phyloP scores from a whole-genome alignment of 2,888 invertebrate species.

The Athalia circularis region DNA sequence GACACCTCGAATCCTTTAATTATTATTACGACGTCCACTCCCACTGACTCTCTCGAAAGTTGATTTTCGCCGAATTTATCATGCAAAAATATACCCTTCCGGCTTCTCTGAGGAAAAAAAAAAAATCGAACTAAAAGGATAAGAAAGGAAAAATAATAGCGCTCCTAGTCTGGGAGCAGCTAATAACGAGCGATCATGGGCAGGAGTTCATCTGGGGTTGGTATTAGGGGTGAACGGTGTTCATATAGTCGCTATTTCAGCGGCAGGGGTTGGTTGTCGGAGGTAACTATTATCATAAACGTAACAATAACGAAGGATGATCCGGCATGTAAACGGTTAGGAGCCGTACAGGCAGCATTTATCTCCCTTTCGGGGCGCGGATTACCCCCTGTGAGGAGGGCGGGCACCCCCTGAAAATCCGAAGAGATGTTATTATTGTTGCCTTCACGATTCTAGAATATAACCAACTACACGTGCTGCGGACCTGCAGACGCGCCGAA shows the following conservation, averaged over 20 bases:
- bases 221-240: slow-evolving; percentile 29
- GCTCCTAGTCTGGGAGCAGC: neutral
- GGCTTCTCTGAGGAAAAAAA: no score
- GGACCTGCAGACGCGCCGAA: no score
- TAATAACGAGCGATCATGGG: slow-evolving; percentile 12
- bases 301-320: slow-evolving; percentile 74
- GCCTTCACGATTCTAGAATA: slow-evolving; percentile 49
- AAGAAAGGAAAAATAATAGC: slow-evolving; percentile 14
- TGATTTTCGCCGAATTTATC: no score
- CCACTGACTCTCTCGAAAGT: no score
- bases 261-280: slow-evolving; percentile 41
- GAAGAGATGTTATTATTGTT: slow-evolving; percentile 71
- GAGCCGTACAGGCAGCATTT: slow-evolving; percentile 51
- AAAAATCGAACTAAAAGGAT: no score
- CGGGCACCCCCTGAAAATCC: slow-evolving; percentile 61
- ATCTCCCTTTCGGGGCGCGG: slow-evolving; percentile 60
- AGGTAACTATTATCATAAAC: slow-evolving; percentile 71
- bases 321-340: slow-evolving; percentile 72
- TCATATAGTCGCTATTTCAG: slow-evolving; percentile 41
- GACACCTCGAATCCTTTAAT: no score
- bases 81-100: no score
- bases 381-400: slow-evolving; percentile 61
- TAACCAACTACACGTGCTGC: no score
- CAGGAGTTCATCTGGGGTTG: neutral
- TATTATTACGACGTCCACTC: no score